Evolutionary conservation across 1,140 invertebrate genomes (phyloP).

Genomic region (Caenorhabditis inopinata): DNA sequence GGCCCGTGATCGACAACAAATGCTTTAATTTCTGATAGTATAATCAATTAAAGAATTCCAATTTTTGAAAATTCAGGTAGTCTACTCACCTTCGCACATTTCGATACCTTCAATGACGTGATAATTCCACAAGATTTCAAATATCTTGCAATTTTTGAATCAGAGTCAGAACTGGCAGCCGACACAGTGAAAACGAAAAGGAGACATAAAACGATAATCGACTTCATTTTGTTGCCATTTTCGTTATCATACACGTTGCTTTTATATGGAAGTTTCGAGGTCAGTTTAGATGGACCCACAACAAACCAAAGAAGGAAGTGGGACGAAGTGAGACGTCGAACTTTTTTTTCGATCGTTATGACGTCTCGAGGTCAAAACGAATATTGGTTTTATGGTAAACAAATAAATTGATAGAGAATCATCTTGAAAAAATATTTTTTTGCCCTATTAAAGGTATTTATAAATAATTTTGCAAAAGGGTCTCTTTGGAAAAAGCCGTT

Average conservation of each 20-base stretch:
- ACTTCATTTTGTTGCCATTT: not conserved
- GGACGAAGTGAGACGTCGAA: too few species aligned
- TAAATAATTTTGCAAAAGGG: too few species aligned
- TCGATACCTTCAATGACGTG: not conserved
- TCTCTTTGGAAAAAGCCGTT: too few species aligned
- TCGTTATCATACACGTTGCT: not conserved
- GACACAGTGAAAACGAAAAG: not conserved
- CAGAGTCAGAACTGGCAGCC: not conserved
- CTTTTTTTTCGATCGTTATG: not conserved
- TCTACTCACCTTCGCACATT: conserved; percentile 10
- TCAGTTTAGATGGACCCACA: not conserved
- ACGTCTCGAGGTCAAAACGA: not conserved
- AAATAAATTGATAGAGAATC: not conserved
- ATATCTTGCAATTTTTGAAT: not conserved
- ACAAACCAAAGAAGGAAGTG: not conserved
- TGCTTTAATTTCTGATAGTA: too few species aligned
- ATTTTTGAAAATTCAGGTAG: too few species aligned
- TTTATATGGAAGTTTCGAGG: conserved; percentile 3
- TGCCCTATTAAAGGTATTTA: too few species aligned
- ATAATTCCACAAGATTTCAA: conserved; percentile 25
- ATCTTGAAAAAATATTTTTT: not conserved
- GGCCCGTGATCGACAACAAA: too few species aligned
- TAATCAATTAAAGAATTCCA: too few species aligned
- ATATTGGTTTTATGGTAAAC: not conserved
- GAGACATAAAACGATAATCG: not conserved